phyloP scores from a whole-genome alignment of 1,140 invertebrate species.

The Acromyrmex heyeri region DNA sequence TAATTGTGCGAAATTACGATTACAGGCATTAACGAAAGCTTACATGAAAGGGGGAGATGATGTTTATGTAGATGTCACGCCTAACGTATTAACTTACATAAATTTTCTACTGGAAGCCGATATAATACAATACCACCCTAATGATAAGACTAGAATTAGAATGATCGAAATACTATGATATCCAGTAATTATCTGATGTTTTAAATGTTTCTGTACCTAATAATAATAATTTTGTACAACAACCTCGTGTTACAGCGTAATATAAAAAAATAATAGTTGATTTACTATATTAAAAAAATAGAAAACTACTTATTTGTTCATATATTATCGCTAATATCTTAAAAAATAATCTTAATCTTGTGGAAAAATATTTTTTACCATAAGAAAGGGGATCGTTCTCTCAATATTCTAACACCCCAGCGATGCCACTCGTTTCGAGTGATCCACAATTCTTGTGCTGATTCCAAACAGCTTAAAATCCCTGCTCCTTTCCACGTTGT shows the following conservation, averaged over 20 bases:
- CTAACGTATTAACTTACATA: slow-evolving; percentile 63
- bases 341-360: too few species aligned
- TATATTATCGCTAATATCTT: background rate
- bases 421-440: slow-evolving; percentile 94
- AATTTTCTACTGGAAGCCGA: slow-evolving; percentile 79
- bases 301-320: background rate
- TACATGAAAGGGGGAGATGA: slow-evolving; percentile 82
- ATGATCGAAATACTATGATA: slow-evolving; percentile 74
- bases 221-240: background rate
- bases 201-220: too few species aligned
- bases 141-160: slow-evolving; percentile 80
- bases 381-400: slow-evolving; percentile 95
- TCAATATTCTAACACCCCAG: slow-evolving; percentile 93
- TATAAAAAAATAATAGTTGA: background rate
- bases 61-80: slow-evolving; percentile 76
- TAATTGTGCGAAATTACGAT: slow-evolving; percentile 26
- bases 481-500: slow-evolving; percentile 98
- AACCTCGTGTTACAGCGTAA: background rate
- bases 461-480: slow-evolving; percentile 96
- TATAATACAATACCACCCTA: slow-evolving; percentile 79
- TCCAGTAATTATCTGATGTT: too few species aligned
- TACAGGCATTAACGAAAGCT: slow-evolving; percentile 75
- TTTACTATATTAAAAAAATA: background rate
- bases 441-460: slow-evolving; percentile 97
- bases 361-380: slow-evolving; percentile 86